phyloP scores from a whole-genome alignment of 2,113 vertebrate genomes.

The Peromyscus californicus region DNA sequence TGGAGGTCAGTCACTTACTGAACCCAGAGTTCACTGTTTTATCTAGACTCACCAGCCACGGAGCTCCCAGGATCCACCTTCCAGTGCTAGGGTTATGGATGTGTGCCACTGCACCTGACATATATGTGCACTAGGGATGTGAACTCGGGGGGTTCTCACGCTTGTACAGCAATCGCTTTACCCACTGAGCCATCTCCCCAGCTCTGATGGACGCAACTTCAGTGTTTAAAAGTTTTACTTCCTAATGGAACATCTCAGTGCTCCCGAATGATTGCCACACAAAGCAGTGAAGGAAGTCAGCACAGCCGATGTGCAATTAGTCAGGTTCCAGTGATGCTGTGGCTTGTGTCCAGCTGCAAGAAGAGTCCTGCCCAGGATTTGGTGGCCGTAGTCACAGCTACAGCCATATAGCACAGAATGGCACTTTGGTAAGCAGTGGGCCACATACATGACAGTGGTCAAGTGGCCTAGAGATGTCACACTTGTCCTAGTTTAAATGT shows the following conservation, averaged over 20 bases:
- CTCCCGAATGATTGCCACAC: background rate
- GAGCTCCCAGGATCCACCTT: background rate
- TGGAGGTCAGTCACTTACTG: background rate
- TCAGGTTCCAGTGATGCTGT: rapidly evolving
- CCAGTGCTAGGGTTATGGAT: background rate
- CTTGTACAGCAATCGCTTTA: background rate
- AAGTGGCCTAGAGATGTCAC: background rate
- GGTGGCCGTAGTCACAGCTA: background rate
- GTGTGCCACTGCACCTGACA: background rate
- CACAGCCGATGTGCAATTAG: too few species aligned
- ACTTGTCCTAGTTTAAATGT: background rate
- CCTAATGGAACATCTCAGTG: background rate
- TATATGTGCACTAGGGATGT: too few species aligned
- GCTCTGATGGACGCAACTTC: background rate
- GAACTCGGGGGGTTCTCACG: background rate
- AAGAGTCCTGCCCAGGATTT: background rate
- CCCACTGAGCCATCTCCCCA: background rate
- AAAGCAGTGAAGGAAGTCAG: too few species aligned
- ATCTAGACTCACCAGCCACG: background rate
- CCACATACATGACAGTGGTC: background rate
- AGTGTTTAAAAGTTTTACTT: background rate
- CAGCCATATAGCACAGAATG: background rate
- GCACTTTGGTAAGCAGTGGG: background rate
- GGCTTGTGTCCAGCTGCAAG: background rate
- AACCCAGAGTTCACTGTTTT: background rate